A percentile compares a stretch with the other conserved stretches of the same genome.
Conservation (phyloP, 2,888 invertebrate genomes). For the Plutella xylostella region DNA sequence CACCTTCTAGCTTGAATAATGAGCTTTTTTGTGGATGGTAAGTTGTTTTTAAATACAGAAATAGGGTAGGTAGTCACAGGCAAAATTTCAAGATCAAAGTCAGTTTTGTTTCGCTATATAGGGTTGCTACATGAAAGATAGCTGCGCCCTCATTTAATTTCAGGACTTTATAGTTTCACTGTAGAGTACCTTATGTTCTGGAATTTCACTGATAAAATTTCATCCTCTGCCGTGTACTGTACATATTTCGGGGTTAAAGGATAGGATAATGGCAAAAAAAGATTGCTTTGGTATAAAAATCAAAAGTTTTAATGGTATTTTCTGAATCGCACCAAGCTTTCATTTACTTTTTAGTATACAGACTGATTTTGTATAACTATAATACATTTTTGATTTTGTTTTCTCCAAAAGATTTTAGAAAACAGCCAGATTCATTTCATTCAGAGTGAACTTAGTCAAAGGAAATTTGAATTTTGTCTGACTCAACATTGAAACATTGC, state of each 20-base stretch:
- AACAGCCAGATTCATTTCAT: constrained; percentile 44
- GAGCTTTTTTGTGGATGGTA: too few species aligned
- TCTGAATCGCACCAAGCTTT: constrained; percentile 71
- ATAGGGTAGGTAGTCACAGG: too few species aligned
- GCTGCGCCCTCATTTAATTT: too few species aligned
- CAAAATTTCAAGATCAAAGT: too few species aligned
- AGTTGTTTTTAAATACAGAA: too few species aligned
- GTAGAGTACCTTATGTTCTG: too few species aligned
- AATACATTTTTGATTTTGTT: constrained; percentile 54
- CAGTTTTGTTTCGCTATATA: too few species aligned
- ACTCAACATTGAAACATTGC: constrained; percentile 43
- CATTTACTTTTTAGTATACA: constrained; percentile 70
- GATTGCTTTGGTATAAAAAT: constrained; percentile 67
- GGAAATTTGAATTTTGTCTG: constrained; percentile 53
- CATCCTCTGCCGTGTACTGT: too few species aligned
- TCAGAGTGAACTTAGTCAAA: constrained; percentile 36
- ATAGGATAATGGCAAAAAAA: constrained; percentile 25
- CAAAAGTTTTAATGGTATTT: constrained; percentile 71
- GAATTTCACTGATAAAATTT: too few species aligned
- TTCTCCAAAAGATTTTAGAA: constrained; percentile 38
- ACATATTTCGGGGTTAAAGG: neutral
- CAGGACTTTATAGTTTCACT: too few species aligned
- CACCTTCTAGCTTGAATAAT: too few species aligned
- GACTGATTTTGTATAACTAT: constrained; percentile 65
- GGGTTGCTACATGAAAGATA: too few species aligned